phyloP scores from a whole-genome alignment of 2,113 vertebrate genomes.

The Polypterus senegalus region DNA sequence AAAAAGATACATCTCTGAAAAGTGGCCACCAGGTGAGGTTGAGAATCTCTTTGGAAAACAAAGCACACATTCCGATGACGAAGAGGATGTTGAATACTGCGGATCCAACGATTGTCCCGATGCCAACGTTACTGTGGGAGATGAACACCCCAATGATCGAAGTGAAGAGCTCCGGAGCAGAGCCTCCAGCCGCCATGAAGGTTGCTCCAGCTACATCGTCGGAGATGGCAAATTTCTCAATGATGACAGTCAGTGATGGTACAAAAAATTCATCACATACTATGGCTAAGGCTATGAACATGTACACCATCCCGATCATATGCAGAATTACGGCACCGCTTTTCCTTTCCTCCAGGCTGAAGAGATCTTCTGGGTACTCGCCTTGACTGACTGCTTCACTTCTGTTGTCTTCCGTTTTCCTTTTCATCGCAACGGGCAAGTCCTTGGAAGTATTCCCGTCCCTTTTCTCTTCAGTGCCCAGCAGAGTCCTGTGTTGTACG shows the following conservation, averaged over 20 bases:
- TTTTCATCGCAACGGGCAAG: slow-evolving; percentile 42
- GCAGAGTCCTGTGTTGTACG: slow-evolving; percentile 71
- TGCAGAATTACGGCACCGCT: slow-evolving; percentile 79
- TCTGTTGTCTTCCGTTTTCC: slow-evolving; percentile 37
- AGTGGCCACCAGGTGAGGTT: slow-evolving; percentile 97
- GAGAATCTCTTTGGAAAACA: slow-evolving; percentile 92
- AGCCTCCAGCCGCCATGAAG: slow-evolving; percentile 96
- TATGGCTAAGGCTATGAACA: slow-evolving; percentile 96
- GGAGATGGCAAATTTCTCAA: slow-evolving; percentile 81
- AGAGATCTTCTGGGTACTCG: slow-evolving; percentile 79
- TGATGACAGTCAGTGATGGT: slow-evolving; percentile 92
- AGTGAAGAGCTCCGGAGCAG: slow-evolving; percentile 94
- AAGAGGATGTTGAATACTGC: slow-evolving; percentile 97
- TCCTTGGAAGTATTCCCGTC: slow-evolving; percentile 47
- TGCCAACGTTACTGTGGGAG: slow-evolving; percentile 94
- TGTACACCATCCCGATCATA: slow-evolving; percentile 93
- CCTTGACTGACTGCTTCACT: slow-evolving; percentile 53
- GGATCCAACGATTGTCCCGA: slow-evolving; percentile 93
- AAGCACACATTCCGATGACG: slow-evolving; percentile 95
- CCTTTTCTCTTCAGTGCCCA: slow-evolving; percentile 56
- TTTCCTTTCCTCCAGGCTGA: slow-evolving; percentile 66
- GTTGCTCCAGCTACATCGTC: slow-evolving; percentile 96
- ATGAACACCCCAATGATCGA: slow-evolving; percentile 95
- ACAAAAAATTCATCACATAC: slow-evolving; percentile 98
- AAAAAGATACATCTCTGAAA: slow-evolving; percentile 92